Percentiles rank a stretch among this genome's conserved stretches.
phyloP scores from a whole-genome alignment of 1,140 invertebrate genomes.

The Notospermus geniculatus region DNA sequence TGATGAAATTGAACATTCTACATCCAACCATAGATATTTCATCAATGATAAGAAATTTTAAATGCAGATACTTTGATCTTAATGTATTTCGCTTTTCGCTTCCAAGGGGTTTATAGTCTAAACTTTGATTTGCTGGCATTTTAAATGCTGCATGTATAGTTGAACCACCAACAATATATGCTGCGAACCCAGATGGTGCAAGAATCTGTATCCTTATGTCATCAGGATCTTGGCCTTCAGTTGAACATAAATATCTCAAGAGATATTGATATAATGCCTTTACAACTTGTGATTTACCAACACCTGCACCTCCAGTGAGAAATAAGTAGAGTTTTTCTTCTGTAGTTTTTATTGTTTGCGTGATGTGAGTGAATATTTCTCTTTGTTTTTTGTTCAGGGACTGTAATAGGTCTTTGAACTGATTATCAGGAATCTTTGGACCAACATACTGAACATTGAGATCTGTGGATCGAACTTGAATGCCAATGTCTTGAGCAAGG shows the following conservation, averaged over 20 bases:
- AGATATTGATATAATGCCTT: constrained; percentile 24
- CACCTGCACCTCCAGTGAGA: constrained; percentile 28
- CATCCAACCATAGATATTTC: constrained; percentile 23
- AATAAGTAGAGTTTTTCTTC: constrained; percentile 17
- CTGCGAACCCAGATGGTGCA: constrained; percentile 27
- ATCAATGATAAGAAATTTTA: constrained; percentile 6
- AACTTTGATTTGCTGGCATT: constrained; percentile 21
- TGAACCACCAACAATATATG: constrained; percentile 25
- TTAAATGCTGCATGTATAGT: constrained; percentile 25
- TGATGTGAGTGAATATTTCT: constrained; percentile 8
- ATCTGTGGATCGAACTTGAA: constrained; percentile 4
- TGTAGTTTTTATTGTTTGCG: constrained; percentile 11
- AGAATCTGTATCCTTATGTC: constrained; percentile 19
- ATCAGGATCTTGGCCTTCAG: constrained; percentile 21
- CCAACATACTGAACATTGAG: not conserved
- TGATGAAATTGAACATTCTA: constrained; percentile 12
- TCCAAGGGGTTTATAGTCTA: constrained; percentile 4
- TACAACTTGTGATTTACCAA: constrained; percentile 28
- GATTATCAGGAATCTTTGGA: not conserved
- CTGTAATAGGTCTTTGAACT: not conserved
- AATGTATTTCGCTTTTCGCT: not conserved
- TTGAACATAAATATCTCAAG: constrained; percentile 16
- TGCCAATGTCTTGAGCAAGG: constrained; percentile 18
- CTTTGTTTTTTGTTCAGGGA: constrained; percentile 1
- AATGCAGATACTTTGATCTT: not conserved